These are phyloP conservation scores for Anseranas semipalmata DNA, from an alignment of 2,113 vertebrate species.

Conservation along the genomic window DNA sequence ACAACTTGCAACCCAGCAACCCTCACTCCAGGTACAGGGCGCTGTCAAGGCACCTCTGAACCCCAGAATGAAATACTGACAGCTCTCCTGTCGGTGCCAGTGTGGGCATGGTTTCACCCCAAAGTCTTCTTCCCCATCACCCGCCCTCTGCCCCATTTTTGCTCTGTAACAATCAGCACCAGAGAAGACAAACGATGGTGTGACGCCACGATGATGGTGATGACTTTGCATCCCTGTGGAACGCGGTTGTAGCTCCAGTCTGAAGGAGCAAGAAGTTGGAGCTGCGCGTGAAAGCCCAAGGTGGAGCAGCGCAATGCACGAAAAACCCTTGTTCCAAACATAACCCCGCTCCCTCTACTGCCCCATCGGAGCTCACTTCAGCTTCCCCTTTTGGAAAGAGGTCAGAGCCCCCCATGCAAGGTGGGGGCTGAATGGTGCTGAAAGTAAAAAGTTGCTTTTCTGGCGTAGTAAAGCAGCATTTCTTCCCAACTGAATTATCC, in stretches of 20 bases:
- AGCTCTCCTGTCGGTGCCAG: too few relatives aligned
- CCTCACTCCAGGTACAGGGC: neutral
- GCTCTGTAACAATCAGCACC: neutral
- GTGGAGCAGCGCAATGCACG: fast-evolving
- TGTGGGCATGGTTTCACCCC: neutral
- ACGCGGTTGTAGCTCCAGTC: neutral
- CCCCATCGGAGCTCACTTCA: neutral
- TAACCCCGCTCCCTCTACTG: neutral
- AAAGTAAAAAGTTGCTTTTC: neutral
- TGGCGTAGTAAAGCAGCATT: neutral
- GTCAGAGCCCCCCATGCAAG: neutral
- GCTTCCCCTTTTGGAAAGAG: neutral
- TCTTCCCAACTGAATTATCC: neutral
- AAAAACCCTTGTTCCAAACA: neutral
- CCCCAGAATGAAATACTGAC: fast-evolving
- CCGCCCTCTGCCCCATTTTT: neutral
- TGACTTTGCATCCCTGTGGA: neutral
- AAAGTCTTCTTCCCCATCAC: constrained; percentile 14
- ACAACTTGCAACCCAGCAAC: neutral
- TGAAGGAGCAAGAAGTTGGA: neutral
- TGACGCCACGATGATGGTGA: neutral
- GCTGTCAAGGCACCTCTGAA: neutral
- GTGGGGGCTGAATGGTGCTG: neutral
- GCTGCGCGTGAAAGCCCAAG: neutral
- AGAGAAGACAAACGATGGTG: neutral